Evolutionary conservation across 2,113 vertebrate genomes (phyloP).

Genomic region (Gasterosteus nipponicus): DNA sequence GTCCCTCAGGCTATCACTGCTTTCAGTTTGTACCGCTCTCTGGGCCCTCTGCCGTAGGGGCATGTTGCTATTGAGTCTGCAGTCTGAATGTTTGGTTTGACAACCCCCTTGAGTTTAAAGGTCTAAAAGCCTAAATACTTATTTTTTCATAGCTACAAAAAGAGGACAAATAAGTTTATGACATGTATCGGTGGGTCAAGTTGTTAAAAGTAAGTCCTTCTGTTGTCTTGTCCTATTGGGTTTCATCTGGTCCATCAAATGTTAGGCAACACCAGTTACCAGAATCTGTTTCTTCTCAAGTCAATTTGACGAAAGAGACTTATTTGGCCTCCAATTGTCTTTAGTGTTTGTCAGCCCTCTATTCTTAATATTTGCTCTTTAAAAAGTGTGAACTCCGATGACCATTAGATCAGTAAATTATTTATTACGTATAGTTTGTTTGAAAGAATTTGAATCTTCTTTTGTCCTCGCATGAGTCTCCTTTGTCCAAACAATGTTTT

Average conservation of each 20-base stretch:
- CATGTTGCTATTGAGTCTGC: constrained; percentile 13
- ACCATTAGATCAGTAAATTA: neutral
- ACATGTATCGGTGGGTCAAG: constrained; percentile 36
- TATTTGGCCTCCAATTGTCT: neutral
- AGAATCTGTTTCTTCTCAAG: constrained; percentile 2
- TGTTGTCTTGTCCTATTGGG: neutral
- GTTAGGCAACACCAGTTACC: neutral
- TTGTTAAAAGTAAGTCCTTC: too few species aligned
- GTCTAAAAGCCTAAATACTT: too few species aligned
- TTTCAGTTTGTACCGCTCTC: neutral
- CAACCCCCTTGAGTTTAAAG: constrained; percentile 35
- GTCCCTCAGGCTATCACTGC: neutral
- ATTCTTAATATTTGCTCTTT: neutral
- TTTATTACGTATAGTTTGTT: neutral
- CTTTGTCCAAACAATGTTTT: neutral
- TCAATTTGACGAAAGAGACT: neutral
- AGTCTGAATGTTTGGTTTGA: constrained; percentile 58
- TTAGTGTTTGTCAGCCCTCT: neutral
- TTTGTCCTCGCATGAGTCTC: neutral
- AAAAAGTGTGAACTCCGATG: neutral
- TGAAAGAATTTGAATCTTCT: neutral
- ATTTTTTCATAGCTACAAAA: too few species aligned
- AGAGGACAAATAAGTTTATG: too few species aligned
- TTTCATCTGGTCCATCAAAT: neutral
- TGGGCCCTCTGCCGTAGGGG: neutral